Base-by-base conservation (phyloP, 2,888 invertebrate species). In the Neoaliturus tenellus region DNA sequence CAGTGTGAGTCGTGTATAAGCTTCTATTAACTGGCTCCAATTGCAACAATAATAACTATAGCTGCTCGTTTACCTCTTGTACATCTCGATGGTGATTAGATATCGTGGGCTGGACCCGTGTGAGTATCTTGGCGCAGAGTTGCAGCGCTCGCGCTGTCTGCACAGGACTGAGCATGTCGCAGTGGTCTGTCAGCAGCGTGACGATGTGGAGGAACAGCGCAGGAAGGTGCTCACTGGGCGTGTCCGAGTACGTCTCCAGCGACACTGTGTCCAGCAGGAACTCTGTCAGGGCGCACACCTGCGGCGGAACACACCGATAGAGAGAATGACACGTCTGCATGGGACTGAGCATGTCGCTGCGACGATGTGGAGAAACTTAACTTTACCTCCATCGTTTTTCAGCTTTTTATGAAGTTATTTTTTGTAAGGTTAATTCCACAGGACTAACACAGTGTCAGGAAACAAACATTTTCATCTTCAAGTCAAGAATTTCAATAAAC, bases 151-250 rank as follows among this genome's bases (percentile, higher is more conserved):
- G 92, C 0, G 93, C 93, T 5, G 96, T 92, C 89, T 96, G 95
- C 44, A 91, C 89, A n/a, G 93, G 91, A 62, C 92, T 91, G 10
- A 95, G 89, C 20, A 90, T 88, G 51, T 91, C 90, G 84, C 94
- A 92, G 88, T 94, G 92, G 2, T 91, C 89, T 1, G 93, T 93
- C 55, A 95, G 90, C 84, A 93, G 92, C 78, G 91, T 92, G 25
- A 94, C 93, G 67, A 96, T 93, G 87, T 94, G 93, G 85, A 93
- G 91, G 88, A 96, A 94, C 82, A 96, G 92, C 87, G 94, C 93
- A n/a, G 96, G 96, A 82, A 96, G 90, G 89, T 96, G 95, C 87
- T 95, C 94, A 10, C 95, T 94, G 8, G 95, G 95, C 28, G 94
- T 96, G 89, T 96, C 96, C 75, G 94, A 92, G 87, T 95, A 96